Percentiles rank a stretch among this genome's conserved stretches.
These are phyloP conservation scores for Eriosoma lanigerum DNA, from an alignment of 1,140 invertebrate species.

Conservation along the genomic window DNA sequence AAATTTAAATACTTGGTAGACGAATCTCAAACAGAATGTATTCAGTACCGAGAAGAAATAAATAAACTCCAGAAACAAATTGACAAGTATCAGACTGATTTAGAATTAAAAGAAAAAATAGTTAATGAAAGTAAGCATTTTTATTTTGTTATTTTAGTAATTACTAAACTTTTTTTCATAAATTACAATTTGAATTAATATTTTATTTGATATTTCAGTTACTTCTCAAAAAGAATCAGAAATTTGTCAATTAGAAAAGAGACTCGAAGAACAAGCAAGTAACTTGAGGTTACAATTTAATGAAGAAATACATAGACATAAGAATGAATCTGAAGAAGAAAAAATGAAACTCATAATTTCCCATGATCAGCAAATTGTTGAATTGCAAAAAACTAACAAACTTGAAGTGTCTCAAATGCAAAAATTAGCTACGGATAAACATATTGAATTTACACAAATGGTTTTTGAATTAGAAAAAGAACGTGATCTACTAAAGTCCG, in stretches of 20 bases:
- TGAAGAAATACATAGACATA: slow-evolving; percentile 50
- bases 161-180: not conserved
- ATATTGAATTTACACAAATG: not conserved
- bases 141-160: too few relatives aligned
- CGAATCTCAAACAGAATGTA: slow-evolving; percentile 25
- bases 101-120: slow-evolving; percentile 26
- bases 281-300: slow-evolving; percentile 50
- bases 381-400: slow-evolving; percentile 24
- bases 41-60: slow-evolving; percentile 34
- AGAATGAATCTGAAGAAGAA: slow-evolving; percentile 54
- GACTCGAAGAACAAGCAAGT: slow-evolving; percentile 36
- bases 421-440: slow-evolving; percentile 11
- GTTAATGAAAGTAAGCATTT: slow-evolving; percentile 17
- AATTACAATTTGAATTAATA: not conserved
- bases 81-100: not conserved
- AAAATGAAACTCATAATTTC: slow-evolving; percentile 56
- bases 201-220: not conserved
- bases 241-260: slow-evolving; percentile 14
- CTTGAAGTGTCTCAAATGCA: slow-evolving; percentile 2
- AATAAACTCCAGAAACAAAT: not conserved
- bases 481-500: not conserved
- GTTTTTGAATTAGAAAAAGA: slow-evolving; percentile 11
- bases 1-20: too few relatives aligned
- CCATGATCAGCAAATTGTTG: slow-evolving; percentile 53
- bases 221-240: slow-evolving; percentile 20